A percentile compares a stretch with the other conserved stretches of the same genome.
Conservation (phyloP, 2,888 invertebrate genomes). For the Therioaphis trifolii region DNA sequence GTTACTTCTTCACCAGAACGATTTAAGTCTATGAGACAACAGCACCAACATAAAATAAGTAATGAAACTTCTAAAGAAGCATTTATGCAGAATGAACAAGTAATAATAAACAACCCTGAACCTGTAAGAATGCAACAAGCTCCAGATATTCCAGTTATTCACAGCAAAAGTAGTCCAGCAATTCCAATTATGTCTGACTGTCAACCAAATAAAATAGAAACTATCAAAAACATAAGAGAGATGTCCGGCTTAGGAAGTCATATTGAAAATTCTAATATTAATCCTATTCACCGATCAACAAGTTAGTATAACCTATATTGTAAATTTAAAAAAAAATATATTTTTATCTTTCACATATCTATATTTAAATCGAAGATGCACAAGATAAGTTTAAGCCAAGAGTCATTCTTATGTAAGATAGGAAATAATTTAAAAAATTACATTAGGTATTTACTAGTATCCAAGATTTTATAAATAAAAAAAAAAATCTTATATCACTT, state of each 20-base stretch:
- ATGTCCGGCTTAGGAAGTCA: slow-evolving; percentile 36
- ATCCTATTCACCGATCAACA: slow-evolving; percentile 52
- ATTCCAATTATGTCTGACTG: slow-evolving; percentile 53
- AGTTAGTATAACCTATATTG: slow-evolving; percentile 18
- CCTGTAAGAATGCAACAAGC: slow-evolving; percentile 35
- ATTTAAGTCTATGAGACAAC: slow-evolving; percentile 57
- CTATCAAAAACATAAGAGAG: slow-evolving; percentile 38
- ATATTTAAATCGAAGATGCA: too few species aligned
- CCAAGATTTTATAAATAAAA: too few species aligned
- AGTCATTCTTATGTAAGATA: too few species aligned
- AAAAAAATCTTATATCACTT: too few species aligned
- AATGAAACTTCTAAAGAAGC: slow-evolving; percentile 17
- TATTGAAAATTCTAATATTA: slow-evolving; percentile 52
- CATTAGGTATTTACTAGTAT: too few species aligned
- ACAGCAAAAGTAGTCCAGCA: slow-evolving; percentile 58
- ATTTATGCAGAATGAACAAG: slow-evolving; percentile 42
- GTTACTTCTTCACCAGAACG: slow-evolving; percentile 41
- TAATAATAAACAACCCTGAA: slow-evolving; percentile 34
- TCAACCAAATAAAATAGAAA: slow-evolving; percentile 46
- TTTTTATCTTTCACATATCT: not conserved
- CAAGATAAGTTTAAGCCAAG: too few species aligned
- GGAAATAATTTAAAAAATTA: not conserved
- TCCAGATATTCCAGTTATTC: slow-evolving; percentile 53
- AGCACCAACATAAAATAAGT: slow-evolving; percentile 53
- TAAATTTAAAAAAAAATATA: not conserved